Base-by-base conservation (phyloP, 2,797 vertebrate genomes). In the Pseudochromis fuscus region DNA sequence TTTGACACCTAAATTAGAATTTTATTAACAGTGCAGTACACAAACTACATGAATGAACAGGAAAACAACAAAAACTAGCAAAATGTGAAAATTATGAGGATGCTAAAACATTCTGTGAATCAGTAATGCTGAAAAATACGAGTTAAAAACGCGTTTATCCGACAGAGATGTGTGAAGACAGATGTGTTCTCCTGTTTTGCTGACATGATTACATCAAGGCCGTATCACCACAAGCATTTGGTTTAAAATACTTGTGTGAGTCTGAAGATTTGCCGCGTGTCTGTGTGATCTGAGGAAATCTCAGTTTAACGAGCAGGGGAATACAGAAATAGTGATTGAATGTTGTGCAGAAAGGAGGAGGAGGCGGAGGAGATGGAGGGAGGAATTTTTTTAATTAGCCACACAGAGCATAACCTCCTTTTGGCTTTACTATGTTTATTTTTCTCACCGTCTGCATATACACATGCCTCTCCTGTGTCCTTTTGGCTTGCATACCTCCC, bases 371-470 rank as follows among this genome's bases (percentile, higher is more conserved):
- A 79, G 79, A 72, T 13, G 57, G 53, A 63, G 71, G 71, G 66
- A 51, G 61, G 59, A 23, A 15, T 84, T 82, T 78, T 89, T 92
- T 92, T 93, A 93, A 94, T 93, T 90, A 94, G 85, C 87, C 91
- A 77, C 91, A 91, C 72, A 85, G 90, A 94, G 91, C 85, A 85
- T 91, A 89, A 84, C 89, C 90, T 92, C 72, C 74, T 93, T 93
- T 90, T 88, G 87, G 88, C 82, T 83, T 82, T 72, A 48, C 84
- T 68, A 76, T 94, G 91, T 93, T 93, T 93, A 91, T 93, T 92
- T 91, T 89, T 85, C 86, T 90, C 91, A 86, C 74, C 88, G 89
- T 88, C 90, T 91, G 83, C 88, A 86, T 66, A 82, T 74, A 78
- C 85, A 83, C 88, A 76, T 61, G 72, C 79, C 88, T 92, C 92